Percentiles rank a stretch among this genome's conserved stretches.
Conservation (phyloP, 2,888 invertebrate species). For the Orthosia incerta region DNA sequence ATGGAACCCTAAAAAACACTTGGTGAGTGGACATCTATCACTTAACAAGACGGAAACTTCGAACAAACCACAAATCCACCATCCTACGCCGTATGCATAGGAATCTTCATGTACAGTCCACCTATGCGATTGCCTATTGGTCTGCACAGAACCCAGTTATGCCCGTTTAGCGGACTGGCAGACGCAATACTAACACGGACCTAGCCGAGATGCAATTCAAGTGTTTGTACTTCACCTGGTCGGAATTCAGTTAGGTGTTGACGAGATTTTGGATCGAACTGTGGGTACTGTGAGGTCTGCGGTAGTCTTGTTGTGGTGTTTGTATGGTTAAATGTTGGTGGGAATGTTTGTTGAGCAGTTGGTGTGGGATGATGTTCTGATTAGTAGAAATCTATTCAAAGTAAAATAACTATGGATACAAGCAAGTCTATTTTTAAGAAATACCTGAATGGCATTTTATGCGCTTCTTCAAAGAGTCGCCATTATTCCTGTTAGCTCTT, state of each 20-base stretch:
- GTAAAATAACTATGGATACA: too few relatives aligned
- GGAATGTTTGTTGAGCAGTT: background rate
- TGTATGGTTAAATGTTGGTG: background rate
- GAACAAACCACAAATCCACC: constrained; percentile 2
- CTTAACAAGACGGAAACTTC: background rate
- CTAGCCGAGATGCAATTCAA: constrained; percentile 31
- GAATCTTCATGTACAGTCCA: too few relatives aligned
- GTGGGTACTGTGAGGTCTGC: background rate
- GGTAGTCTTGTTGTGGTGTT: constrained; percentile 6
- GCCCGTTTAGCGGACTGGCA: constrained; percentile 33
- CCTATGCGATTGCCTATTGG: constrained; percentile 35
- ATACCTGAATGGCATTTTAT: too few relatives aligned
- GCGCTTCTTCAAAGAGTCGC: too few relatives aligned
- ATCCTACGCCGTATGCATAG: constrained; percentile 11
- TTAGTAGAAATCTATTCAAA: background rate
- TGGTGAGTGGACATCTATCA: background rate
- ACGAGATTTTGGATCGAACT: constrained; percentile 23
- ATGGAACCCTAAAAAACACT: too few relatives aligned
- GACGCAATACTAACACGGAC: constrained; percentile 35
- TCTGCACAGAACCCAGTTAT: constrained; percentile 57
- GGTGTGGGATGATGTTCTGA: background rate
- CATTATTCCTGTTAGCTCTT: background rate
- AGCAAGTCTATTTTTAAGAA: too few relatives aligned
- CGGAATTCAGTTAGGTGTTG: constrained; percentile 6
- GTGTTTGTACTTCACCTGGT: constrained; percentile 25